Conservation (phyloP, 2,797 vertebrate species). For the Saxicola maurus region DNA sequence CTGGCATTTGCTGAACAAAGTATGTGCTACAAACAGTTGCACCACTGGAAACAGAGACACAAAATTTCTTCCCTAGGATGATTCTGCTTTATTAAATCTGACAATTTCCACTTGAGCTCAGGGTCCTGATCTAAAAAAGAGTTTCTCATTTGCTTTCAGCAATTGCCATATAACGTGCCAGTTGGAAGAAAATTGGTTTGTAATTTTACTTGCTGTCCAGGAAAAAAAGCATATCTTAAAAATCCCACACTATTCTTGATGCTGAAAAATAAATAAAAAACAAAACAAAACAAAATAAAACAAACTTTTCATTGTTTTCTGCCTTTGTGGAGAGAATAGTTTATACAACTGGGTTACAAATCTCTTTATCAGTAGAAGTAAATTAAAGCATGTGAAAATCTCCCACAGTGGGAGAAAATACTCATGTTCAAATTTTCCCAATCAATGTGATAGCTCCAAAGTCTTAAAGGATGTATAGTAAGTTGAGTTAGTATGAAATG, state of each 20-base stretch:
- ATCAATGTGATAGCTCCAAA: not conserved
- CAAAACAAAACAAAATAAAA: accelerated
- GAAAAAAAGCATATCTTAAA: not conserved
- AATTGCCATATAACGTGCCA: not conserved
- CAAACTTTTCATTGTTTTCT: not conserved
- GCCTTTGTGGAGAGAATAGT: not conserved
- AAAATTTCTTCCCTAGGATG: conserved; percentile 48
- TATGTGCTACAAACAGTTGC: conserved; percentile 56
- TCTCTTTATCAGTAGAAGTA: not conserved
- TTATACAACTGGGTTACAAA: not conserved
- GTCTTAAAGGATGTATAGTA: not conserved
- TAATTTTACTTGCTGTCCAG: conserved; percentile 21
- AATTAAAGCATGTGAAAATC: not conserved
- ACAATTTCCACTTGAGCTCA: conserved; percentile 52
- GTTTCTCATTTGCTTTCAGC: conserved; percentile 51
- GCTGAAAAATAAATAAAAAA: not conserved
- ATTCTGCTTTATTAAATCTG: conserved; percentile 63
- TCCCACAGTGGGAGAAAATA: not conserved
- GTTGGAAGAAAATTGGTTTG: conserved; percentile 25
- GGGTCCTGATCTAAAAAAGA: conserved; percentile 25
- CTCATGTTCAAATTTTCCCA: not conserved
- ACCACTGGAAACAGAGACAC: conserved; percentile 58
- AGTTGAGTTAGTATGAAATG: not conserved
- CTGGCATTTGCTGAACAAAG: conserved; percentile 51
- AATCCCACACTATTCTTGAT: not conserved